Conservation (phyloP, 1,140 invertebrate genomes). For the Caligus rogercresseyi region DNA sequence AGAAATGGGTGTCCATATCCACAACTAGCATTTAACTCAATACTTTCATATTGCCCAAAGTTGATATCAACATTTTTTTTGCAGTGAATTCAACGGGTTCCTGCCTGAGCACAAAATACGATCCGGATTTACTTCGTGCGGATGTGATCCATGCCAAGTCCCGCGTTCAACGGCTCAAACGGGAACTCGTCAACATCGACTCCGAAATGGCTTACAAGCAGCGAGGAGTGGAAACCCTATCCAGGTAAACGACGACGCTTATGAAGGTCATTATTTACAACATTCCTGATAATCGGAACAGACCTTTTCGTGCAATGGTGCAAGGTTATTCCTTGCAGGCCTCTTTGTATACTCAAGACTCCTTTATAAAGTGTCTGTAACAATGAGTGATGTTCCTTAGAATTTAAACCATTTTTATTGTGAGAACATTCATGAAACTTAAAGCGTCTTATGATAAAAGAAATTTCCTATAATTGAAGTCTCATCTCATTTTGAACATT, state of each 20-base stretch:
- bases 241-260: slow-evolving; percentile 43
- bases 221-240: slow-evolving; percentile 72
- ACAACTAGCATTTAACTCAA: no score
- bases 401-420: no score
- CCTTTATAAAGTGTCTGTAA: background rate
- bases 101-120: slow-evolving; percentile 72
- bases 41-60: background rate
- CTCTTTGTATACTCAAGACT: background rate
- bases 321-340: background rate
- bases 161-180: slow-evolving; percentile 65
- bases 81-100: slow-evolving; percentile 78
- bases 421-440: no score
- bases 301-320: no score
- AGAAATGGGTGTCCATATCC: no score
- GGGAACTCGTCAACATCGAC: slow-evolving; percentile 74
- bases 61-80: slow-evolving; percentile 24
- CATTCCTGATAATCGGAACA: slow-evolving; percentile 4
- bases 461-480: no score
- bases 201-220: slow-evolving; percentile 80
- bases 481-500: no score
- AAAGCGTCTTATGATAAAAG: no score
- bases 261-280: background rate
- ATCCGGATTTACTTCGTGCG: slow-evolving; percentile 76
- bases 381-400: no score
- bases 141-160: slow-evolving; percentile 74